These are phyloP conservation scores for Rhinatrema bivittatum DNA, from an alignment of 2,797 vertebrate genomes.

Conservation along the genomic window DNA sequence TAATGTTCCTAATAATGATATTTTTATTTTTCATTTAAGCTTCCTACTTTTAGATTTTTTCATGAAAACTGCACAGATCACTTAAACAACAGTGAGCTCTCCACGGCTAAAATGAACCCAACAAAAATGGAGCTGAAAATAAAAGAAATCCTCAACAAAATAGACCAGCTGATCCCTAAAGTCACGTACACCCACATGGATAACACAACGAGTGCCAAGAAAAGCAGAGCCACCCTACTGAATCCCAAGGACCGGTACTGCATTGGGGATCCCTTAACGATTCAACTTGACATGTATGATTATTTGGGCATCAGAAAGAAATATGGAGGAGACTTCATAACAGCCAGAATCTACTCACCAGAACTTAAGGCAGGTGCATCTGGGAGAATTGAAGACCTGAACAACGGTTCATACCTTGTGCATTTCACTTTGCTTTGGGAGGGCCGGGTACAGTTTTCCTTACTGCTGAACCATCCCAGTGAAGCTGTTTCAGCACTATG, in stretches of 20 bases:
- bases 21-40: neutral
- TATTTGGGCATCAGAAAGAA: conserved; percentile 14
- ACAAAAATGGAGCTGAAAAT: neutral
- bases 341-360: conserved; percentile 21
- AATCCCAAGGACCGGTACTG: conserved; percentile 5
- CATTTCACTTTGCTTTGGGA: conserved; percentile 34
- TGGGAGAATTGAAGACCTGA: conserved; percentile 14
- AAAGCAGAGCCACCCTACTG: conserved; percentile 13
- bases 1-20: too few species aligned
- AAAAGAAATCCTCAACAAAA: neutral
- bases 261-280: conserved; percentile 3
- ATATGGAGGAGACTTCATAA: conserved; percentile 30
- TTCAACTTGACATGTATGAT: conserved; percentile 17
- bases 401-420: conserved; percentile 35
- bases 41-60: neutral
- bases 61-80: neutral
- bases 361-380: conserved; percentile 7
- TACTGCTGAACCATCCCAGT: conserved; percentile 23
- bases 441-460: conserved; percentile 6
- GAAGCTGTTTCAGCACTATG: conserved; percentile 21
- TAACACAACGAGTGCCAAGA: conserved; percentile 3
- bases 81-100: too few species aligned
- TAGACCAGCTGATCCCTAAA: conserved; percentile 5
- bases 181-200: conserved; percentile 1
- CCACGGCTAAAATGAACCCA: neutral